A percentile compares a stretch with the other conserved stretches of the same genome.
Conservation (phyloP, 2,797 vertebrate genomes). For the Ataeniobius toweri region DNA sequence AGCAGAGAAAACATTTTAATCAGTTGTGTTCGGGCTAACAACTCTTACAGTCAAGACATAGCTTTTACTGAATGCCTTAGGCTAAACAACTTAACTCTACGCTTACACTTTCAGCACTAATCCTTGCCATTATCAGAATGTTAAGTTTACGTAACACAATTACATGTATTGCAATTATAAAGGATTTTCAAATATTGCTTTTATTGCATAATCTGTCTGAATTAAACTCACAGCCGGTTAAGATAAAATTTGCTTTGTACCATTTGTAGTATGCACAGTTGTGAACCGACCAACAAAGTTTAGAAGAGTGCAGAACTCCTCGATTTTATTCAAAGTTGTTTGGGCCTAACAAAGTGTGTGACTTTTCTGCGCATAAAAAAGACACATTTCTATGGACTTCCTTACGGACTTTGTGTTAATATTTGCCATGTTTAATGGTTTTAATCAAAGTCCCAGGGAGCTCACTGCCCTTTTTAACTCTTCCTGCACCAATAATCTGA, state of each 20-base stretch:
- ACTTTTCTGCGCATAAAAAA: background rate
- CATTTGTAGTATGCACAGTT: background rate
- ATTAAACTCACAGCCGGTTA: too few relatives aligned
- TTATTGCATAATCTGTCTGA: too few relatives aligned
- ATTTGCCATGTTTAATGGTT: constrained; percentile 6
- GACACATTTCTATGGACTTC: background rate
- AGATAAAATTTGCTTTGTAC: too few relatives aligned
- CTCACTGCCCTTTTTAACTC: background rate
- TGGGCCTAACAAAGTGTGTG: background rate
- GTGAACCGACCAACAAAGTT: background rate
- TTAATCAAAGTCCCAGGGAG: constrained; percentile 1
- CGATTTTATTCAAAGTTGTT: background rate
- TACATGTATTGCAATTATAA: background rate
- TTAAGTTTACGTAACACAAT: background rate
- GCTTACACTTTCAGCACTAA: background rate
- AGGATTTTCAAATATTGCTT: background rate
- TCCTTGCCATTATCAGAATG: background rate
- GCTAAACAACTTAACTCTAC: background rate
- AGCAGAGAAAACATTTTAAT: background rate
- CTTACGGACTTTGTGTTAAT: background rate
- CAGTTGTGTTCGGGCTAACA: background rate
- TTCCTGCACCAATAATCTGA: background rate
- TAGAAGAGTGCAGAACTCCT: background rate
- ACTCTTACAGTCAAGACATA: background rate
- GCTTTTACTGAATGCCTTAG: background rate